phyloP scores from a whole-genome alignment of 2,888 invertebrate species.

The Trachelus troglodyta region DNA sequence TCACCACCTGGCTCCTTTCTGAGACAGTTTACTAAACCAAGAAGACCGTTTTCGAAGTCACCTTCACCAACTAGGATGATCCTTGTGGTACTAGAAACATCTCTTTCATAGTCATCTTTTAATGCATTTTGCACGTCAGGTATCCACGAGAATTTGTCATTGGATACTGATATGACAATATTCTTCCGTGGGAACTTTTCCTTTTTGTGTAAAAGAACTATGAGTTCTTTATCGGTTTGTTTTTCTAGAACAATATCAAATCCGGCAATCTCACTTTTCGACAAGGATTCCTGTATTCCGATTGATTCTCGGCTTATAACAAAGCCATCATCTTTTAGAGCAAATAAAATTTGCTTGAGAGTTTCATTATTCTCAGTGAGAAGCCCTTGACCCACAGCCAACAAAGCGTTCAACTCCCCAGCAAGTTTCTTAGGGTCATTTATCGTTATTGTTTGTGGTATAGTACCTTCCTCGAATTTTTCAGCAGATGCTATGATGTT shows the following conservation, averaged over 20 bases:
- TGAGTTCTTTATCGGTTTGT: slow-evolving; percentile 23
- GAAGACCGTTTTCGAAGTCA: slow-evolving; percentile 79
- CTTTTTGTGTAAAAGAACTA: slow-evolving; percentile 45
- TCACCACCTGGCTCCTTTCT: slow-evolving; percentile 79
- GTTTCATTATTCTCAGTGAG: slow-evolving; percentile 50
- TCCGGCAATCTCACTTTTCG: slow-evolving; percentile 17
- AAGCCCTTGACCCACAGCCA: slow-evolving; percentile 70
- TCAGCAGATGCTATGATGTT: slow-evolving; percentile 65
- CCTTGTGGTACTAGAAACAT: slow-evolving; percentile 67
- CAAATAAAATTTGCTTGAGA: slow-evolving; percentile 27
- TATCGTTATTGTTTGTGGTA: slow-evolving; percentile 70
- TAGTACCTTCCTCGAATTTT: slow-evolving; percentile 64
- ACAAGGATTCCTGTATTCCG: neutral
- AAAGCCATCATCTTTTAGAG: slow-evolving; percentile 45
- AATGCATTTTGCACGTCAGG: slow-evolving; percentile 53
- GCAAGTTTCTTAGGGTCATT: slow-evolving; percentile 72
- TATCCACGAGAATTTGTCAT: slow-evolving; percentile 61
- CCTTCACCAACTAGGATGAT: slow-evolving; percentile 77
- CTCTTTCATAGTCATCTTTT: slow-evolving; percentile 62
- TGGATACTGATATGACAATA: slow-evolving; percentile 44
- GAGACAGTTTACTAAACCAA: slow-evolving; percentile 91
- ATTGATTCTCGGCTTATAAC: slow-evolving; percentile 46
- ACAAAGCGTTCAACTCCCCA: slow-evolving; percentile 68
- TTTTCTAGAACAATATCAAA: slow-evolving; percentile 51
- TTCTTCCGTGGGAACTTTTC: slow-evolving; percentile 45